phyloP scores from a whole-genome alignment of 2,888 invertebrate genomes.

The Pristionchus entomophagus region DNA sequence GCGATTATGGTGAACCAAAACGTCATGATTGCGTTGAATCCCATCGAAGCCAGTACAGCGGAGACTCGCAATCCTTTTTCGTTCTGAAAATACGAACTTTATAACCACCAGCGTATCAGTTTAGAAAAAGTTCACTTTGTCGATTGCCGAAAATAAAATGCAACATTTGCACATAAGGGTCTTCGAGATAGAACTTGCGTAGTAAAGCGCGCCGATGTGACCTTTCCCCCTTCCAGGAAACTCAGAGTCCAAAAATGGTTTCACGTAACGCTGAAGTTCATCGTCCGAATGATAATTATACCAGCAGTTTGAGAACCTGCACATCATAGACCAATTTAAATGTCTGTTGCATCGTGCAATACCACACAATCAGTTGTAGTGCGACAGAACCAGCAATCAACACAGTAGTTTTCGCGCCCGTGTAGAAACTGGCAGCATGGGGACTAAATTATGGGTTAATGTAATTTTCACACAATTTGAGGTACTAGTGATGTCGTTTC shows the following conservation, averaged over 20 bases:
- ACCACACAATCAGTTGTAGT: not conserved
- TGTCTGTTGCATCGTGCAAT: not conserved
- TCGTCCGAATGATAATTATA: not conserved
- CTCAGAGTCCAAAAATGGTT: constrained; percentile 3
- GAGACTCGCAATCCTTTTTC: not conserved
- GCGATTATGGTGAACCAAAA: not conserved
- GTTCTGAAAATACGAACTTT: not conserved
- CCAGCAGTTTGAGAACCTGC: not conserved
- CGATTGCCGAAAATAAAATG: not conserved
- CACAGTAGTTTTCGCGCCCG: not conserved
- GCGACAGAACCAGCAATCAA: not conserved
- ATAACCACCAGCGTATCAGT: not conserved
- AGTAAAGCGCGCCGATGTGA: constrained; percentile 11
- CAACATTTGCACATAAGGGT: not conserved
- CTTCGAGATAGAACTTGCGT: not conserved
- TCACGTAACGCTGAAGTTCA: not conserved
- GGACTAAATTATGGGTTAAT: too few species aligned
- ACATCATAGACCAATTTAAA: not conserved
- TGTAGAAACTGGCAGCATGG: not conserved
- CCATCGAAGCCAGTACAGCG: not conserved
- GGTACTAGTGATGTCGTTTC: too few species aligned
- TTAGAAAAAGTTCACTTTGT: not conserved
- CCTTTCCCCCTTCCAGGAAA: not conserved
- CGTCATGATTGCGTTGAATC: not conserved
- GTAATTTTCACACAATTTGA: too few species aligned